A percentile compares a stretch with the other conserved stretches of the same genome.
Conservation (phyloP, 2,113 vertebrate species). For the Grantiella picta region DNA sequence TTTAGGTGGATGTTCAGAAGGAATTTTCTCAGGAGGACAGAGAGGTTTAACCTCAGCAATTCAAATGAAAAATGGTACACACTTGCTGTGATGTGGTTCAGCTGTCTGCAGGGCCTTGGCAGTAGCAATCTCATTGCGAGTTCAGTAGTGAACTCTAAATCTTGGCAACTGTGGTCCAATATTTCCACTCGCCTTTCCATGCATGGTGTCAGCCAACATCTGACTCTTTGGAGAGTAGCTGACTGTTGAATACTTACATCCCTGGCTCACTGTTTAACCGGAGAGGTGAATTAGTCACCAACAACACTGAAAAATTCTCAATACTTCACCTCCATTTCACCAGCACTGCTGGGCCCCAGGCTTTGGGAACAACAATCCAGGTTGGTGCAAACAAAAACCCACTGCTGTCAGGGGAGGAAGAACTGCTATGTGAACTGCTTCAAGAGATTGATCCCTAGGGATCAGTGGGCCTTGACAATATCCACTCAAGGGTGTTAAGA, state of each 20-base stretch:
- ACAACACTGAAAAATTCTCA: background rate
- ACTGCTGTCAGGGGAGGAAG: rapidly evolving
- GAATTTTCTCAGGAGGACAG: background rate
- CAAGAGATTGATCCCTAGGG: background rate
- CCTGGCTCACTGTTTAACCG: background rate
- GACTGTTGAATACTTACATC: background rate
- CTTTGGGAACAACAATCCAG: background rate
- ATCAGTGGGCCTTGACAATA: background rate
- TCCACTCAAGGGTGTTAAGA: background rate
- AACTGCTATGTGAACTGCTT: background rate
- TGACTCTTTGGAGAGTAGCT: background rate
- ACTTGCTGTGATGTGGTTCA: background rate
- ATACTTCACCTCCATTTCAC: background rate
- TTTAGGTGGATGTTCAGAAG: background rate
- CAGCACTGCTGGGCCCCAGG: background rate
- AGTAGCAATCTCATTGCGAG: rapidly evolving
- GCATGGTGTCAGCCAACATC: background rate
- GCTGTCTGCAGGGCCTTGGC: background rate
- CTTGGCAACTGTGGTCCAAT: background rate
- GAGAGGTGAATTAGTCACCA: background rate
- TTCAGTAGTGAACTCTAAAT: background rate
- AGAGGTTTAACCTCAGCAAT: background rate
- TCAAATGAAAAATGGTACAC: background rate
- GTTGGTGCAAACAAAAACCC: background rate
- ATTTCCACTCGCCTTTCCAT: background rate